Percentiles rank a stretch among this genome's conserved stretches.
These are phyloP conservation scores for Heliopora coerulea DNA, from an alignment of 92 coral and sea anemone genomes.

Conservation along the genomic window DNA sequence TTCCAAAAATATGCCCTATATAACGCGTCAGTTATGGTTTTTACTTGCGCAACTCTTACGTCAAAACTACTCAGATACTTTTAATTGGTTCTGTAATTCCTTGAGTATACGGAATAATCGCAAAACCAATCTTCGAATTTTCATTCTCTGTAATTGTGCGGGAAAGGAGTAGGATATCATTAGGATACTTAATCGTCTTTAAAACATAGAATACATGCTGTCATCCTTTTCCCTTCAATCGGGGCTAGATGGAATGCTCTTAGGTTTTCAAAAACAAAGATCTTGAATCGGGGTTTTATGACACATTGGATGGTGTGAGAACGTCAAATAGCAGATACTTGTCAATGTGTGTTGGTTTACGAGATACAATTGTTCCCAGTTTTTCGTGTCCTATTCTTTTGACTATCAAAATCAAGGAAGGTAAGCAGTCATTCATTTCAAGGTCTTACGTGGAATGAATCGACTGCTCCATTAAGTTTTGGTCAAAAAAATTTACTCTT, in stretches of 20 bases:
- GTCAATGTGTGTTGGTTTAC: conserved; percentile 23
- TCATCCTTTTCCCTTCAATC: background rate
- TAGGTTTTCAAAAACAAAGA: conserved; percentile 14
- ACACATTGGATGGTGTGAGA: conserved; percentile 17
- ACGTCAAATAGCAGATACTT: background rate
- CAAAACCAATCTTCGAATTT: too few relatives aligned
- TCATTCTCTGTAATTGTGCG: too few relatives aligned
- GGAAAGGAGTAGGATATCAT: conserved; percentile 11
- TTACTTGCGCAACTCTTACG: too few relatives aligned
- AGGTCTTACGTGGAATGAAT: conserved; percentile 9
- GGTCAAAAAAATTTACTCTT: background rate
- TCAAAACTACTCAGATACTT: too few relatives aligned
- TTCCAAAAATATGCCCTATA: too few relatives aligned
- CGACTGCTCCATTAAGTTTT: conserved; percentile 3
- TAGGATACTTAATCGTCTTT: conserved; percentile 4
- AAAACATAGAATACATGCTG: background rate
- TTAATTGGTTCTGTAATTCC: too few relatives aligned
- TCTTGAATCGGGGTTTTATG: conserved; percentile 11
- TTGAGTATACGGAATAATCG: too few relatives aligned
- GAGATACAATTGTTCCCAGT: background rate
- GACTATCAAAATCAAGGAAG: conserved; percentile 10
- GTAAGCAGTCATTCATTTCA: background rate
- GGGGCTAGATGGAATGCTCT: background rate
- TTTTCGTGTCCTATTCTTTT: background rate
- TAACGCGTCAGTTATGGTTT: too few relatives aligned